Base-by-base conservation (phyloP, 2,113 vertebrate species). In the Okapia johnstoni region DNA sequence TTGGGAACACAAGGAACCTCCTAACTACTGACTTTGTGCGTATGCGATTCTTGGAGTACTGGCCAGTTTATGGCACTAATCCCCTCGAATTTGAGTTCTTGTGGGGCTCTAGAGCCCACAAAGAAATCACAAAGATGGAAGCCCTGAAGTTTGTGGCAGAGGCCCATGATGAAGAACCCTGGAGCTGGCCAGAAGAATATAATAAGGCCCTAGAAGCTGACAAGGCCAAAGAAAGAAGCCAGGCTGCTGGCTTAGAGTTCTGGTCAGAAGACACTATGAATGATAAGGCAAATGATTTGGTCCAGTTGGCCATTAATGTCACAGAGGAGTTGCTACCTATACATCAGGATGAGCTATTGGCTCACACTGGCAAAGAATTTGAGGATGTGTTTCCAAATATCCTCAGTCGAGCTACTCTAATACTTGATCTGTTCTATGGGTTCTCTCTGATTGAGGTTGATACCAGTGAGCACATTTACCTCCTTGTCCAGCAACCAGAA, bases 251-350 rank as follows among this genome's bases (percentile, higher is more conserved):
- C 70, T 77, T 97, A 84, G 96, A 97, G 61, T 97, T 97, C 84
- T 97, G 95, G 90, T 97, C 90, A 77, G 97, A 97, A 88, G 93
- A 97, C 26, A 77, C n/a, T 86, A 97, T 95, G 96, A 97, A 96
- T 77, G 97, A 97, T 88, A 97, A 97, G 54, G 96, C 96, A 94
- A 97, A 97, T 94, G 97, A 97, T 80, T 89, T 97, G 93, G 95
- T 97, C 40, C 96, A 96, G 54, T 77, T 96, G 70, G 90, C 96
- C 79, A 96, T 96, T 94, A 95, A 93, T 95, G 96, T 95, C 93
- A 94, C 97, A 23, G 93, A 97, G 33, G 97, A 94, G 50, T 54
- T 97, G 87, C 54, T 97, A n/a, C 96, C 95, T 83, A 97, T 96
- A 85, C 95, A 97, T 91, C 91, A 97, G 93, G 95, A 97, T 97